Evolutionary conservation across 2,113 vertebrate species (phyloP), one percentile per base, ranked within the genome.

Genomic region (Craseonycteris thonglongyai): DNA sequence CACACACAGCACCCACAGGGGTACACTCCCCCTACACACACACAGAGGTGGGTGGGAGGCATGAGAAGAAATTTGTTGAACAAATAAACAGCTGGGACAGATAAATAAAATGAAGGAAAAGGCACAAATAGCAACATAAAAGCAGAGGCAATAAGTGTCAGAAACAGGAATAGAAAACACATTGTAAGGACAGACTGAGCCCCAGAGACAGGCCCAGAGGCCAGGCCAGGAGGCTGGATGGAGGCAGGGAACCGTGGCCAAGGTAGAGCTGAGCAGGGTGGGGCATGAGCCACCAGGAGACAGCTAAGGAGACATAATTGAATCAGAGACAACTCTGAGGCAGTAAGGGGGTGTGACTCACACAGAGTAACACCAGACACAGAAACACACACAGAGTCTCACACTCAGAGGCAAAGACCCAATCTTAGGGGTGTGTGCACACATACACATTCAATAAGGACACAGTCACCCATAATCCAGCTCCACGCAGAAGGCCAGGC

Each of bases 331-430:
- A 96, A 96, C 94, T 88, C 95, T 90, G 94, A 90, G 92, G 96
- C 95, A 95, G 96, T 92, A 93, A 96, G 93, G 93, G 89, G 93
- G 96, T 51, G 97, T 97, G 96, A 97, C 96, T 97, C 96, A 97
- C 96, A 96, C 79, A 92, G 51, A 91, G 89, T 72, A 95, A 97
- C 1, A 19, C 95, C 94, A 97, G 94, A 93, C 93, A 86, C 93
- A 94, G 74, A 96, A 92, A 95, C 78, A 96, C 59, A 66, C 65
- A 66, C 49, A 58, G 58, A 58, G 91, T 75, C 93, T 89, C 94
- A 94, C 89, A 86, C 75, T 86, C 58, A 84, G 42, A 90, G 47
- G 84, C 80, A 94, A 65, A 95, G 26, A 92, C 91, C 88, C 69
- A 54, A 58, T 33, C 7, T 12, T 2, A 87, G 66, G 63, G 56